Evolutionary conservation across 2,113 vertebrate species (phyloP).

Genomic region (Paraplagusia blochii): DNA sequence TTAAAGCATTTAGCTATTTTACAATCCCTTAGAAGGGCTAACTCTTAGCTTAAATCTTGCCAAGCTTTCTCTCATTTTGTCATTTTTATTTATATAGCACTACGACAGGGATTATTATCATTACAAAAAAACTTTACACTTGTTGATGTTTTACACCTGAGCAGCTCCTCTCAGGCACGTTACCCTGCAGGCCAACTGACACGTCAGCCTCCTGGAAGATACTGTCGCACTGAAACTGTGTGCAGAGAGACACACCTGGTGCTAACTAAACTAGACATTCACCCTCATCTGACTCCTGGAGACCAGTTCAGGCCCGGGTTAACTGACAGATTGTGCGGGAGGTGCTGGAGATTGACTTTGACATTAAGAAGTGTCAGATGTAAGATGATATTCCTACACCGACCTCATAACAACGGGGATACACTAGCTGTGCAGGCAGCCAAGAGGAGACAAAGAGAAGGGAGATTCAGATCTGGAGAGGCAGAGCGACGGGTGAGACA

Average conservation of each 20-base stretch:
- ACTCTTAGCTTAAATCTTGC: too few species aligned
- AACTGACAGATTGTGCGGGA: constrained; percentile 11
- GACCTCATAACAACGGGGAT: background rate
- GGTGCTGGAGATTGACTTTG: background rate
- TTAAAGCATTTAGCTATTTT: too few species aligned
- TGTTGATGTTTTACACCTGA: background rate
- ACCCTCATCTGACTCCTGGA: background rate
- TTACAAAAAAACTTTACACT: too few species aligned
- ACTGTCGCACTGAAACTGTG: background rate
- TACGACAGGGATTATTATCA: too few species aligned
- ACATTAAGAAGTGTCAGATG: background rate
- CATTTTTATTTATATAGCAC: too few species aligned
- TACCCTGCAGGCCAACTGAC: background rate
- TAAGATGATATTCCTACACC: background rate
- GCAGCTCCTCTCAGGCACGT: too few species aligned
- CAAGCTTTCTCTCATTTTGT: too few species aligned
- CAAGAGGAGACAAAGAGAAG: constrained; percentile 1
- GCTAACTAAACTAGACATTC: background rate
- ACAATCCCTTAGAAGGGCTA: too few species aligned
- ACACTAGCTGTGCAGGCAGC: background rate
- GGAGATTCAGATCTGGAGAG: constrained; percentile 23
- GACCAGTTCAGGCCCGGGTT: background rate
- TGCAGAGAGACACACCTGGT: background rate
- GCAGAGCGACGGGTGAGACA: constrained; percentile 19
- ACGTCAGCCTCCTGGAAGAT: background rate